Evolutionary conservation across 2,113 vertebrate species (phyloP).

Genomic region (Ivindomyrus marchei): DNA sequence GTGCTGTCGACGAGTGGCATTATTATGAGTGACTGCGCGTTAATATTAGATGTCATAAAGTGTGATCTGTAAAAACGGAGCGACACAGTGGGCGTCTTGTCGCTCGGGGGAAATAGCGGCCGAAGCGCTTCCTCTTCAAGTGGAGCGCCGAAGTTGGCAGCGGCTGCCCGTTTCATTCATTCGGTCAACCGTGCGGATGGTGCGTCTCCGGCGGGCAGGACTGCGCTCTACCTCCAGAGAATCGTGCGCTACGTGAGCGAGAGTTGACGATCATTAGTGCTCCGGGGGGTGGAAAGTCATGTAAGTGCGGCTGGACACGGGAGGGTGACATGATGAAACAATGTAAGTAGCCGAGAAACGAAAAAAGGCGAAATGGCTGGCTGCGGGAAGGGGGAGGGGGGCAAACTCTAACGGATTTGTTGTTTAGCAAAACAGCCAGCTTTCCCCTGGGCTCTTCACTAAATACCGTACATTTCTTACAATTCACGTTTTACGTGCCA

Average conservation of each 20-base stretch:
- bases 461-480: background rate
- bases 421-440: background rate
- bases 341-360: background rate
- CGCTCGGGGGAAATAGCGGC: background rate
- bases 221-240: background rate
- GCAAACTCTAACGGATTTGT: background rate
- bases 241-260: background rate
- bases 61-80: background rate
- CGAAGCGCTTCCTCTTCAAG: background rate
- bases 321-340: background rate
- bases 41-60: background rate
- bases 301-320: background rate
- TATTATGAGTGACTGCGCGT: background rate
- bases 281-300: background rate
- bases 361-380: background rate
- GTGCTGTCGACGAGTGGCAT: background rate
- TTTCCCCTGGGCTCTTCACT: too few relatives aligned
- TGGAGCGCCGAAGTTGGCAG: background rate
- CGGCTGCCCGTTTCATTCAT: constrained; percentile 12
- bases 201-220: background rate
- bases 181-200: background rate
- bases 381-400: background rate
- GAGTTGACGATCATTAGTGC: background rate
- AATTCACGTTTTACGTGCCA: background rate
- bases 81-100: background rate